A percentile compares a stretch with the other conserved stretches of the same genome.
Conservation (phyloP, 1,140 invertebrate genomes). For the Drosophila setifemur region DNA sequence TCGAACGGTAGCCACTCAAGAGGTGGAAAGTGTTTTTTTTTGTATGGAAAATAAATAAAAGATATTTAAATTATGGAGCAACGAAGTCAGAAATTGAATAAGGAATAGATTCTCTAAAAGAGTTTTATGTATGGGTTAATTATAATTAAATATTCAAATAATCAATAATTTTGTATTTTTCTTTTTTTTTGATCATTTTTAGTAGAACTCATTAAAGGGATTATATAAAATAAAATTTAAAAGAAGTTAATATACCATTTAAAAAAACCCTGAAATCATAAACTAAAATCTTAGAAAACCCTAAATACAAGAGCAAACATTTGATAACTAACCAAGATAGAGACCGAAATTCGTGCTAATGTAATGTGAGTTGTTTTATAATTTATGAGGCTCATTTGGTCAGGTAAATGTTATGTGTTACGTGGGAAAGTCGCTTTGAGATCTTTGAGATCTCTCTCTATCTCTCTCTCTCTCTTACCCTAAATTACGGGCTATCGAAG, state of each 20-base stretch:
- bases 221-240: no score
- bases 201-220: no score
- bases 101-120: no score
- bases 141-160: no score
- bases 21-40: conserved; percentile 40
- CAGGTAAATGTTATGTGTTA: conserved; percentile 38
- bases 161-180: no score
- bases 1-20: conserved; percentile 41
- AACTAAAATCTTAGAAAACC: conserved; percentile 26
- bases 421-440: conserved; percentile 25
- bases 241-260: no score
- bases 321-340: conserved; percentile 20
- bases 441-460: no score
- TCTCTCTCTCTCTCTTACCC: conserved; percentile 12
- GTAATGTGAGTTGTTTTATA: conserved; percentile 36
- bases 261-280: no score
- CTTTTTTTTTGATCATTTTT: no score
- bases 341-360: conserved; percentile 15
- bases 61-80: conserved; percentile 28
- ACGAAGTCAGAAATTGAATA: conserved; percentile 10
- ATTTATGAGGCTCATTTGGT: conserved; percentile 27
- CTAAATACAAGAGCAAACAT: conserved; percentile 8
- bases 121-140: no score
- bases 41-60: conserved; percentile 18
- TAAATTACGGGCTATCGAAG: conserved; percentile 17